Percentiles rank a stretch among this genome's conserved stretches.
Conservation (phyloP, 2,113 vertebrate genomes). For the Mionectes macconnelli region DNA sequence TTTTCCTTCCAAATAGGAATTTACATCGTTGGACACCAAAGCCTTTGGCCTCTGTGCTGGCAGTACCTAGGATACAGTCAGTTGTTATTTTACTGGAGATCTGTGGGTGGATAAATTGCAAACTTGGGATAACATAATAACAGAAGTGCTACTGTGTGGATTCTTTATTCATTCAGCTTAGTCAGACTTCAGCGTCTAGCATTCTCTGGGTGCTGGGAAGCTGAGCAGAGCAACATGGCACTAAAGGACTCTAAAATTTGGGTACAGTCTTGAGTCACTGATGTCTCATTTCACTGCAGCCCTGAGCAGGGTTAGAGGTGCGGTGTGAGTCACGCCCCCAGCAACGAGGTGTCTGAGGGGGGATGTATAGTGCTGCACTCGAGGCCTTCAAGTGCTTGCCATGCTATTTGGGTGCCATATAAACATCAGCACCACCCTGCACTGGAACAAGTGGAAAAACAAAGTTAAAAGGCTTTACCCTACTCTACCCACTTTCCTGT, state of each 20-base stretch:
- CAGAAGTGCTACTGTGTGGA: background rate
- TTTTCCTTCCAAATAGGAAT: background rate
- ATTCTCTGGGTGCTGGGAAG: background rate
- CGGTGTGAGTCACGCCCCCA: background rate
- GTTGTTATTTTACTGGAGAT: background rate
- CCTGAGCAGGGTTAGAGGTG: background rate
- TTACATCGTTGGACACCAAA: background rate
- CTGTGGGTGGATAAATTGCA: slow-evolving; percentile 1
- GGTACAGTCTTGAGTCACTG: background rate
- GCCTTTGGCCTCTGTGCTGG: background rate
- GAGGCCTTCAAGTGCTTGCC: background rate
- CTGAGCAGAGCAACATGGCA: background rate
- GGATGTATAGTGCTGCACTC: background rate
- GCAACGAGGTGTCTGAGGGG: background rate
- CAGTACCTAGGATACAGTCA: background rate
- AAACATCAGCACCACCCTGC: background rate
- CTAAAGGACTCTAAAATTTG: background rate
- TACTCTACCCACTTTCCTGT: background rate
- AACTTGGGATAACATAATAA: background rate
- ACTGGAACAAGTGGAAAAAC: background rate
- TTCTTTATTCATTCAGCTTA: background rate
- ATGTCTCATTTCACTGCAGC: background rate
- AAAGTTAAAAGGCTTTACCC: background rate
- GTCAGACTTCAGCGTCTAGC: background rate
- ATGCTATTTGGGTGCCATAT: background rate